Percentiles rank a stretch among this genome's conserved stretches.
These are phyloP conservation scores for Enteromius unitaeniatus DNA, from an alignment of 2,797 vertebrate genomes.

Conservation along the genomic window DNA sequence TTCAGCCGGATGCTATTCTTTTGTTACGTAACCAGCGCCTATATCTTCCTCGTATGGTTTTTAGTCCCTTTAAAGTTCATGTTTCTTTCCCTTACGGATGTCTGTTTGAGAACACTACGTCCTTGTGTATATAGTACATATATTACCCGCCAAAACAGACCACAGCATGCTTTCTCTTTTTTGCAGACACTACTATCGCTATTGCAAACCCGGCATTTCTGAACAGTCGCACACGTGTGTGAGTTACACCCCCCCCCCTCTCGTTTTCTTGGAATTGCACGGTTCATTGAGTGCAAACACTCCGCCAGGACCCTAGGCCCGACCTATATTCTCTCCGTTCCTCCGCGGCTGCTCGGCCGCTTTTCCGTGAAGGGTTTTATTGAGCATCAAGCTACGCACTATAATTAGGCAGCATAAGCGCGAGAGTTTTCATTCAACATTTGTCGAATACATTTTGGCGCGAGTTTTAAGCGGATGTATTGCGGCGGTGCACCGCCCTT, in stretches of 20 bases:
- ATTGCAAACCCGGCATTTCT: constrained; percentile 68
- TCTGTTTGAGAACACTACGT: constrained; percentile 39
- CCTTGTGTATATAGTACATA: constrained; percentile 13
- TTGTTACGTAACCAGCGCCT: constrained; percentile 58
- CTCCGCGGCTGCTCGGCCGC: fast-evolving
- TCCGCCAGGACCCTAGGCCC: constrained; percentile 11
- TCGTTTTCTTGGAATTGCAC: constrained; percentile 75
- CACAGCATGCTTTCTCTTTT: constrained; percentile 16
- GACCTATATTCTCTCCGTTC: not conserved
- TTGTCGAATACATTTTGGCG: constrained; percentile 73
- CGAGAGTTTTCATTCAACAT: not conserved
- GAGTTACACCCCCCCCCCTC: constrained; percentile 70
- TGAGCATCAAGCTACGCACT: not conserved
- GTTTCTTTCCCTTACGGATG: not conserved
- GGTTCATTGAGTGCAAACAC: constrained; percentile 30
- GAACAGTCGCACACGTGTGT: constrained; percentile 70
- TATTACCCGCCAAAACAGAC: constrained; percentile 30
- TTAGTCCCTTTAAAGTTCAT: not conserved
- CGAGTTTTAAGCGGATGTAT: constrained; percentile 70
- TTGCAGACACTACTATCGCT: constrained; percentile 1
- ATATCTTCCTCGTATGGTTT: not conserved
- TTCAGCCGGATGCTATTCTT: constrained; percentile 55
- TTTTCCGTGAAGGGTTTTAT: constrained; percentile 46
- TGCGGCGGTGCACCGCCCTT: constrained; percentile 25
- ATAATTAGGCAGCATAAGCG: constrained; percentile 1